Evolutionary conservation across 2,797 vertebrate genomes (phyloP).

Genomic region (Sphenopsis melanotis): DNA sequence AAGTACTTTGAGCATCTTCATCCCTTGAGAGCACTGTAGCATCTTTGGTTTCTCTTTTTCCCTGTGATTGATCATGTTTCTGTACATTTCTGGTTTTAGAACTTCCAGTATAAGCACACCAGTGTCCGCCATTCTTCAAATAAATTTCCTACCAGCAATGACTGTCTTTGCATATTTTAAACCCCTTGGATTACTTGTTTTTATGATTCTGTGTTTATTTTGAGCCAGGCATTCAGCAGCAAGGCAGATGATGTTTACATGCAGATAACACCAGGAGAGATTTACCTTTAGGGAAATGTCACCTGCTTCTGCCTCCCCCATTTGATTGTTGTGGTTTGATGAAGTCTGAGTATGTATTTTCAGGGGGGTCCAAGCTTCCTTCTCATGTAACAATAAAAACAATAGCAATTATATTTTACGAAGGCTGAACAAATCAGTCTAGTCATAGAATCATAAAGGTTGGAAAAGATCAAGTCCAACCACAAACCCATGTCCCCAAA

Average conservation of each 20-base stretch:
- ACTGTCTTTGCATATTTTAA: not conserved
- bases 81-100: not conserved
- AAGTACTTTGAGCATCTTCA: not conserved
- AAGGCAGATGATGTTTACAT: not conserved
- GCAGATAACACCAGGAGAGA: not conserved
- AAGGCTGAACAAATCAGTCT: not conserved
- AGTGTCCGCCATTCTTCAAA: not conserved
- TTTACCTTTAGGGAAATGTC: not conserved
- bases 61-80: not conserved
- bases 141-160: not conserved
- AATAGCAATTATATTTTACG: not conserved
- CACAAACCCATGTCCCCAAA: not conserved
- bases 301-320: not conserved
- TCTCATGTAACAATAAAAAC: not conserved
- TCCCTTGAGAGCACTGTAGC: not conserved
- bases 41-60: not conserved
- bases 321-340: not conserved
- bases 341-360: not conserved
- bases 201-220: not conserved
- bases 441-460: not conserved
- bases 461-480: not conserved
- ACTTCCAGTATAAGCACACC: not conserved
- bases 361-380: not conserved
- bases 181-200: not conserved
- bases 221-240: not conserved